Percentiles rank a stretch among this genome's conserved stretches.
These are phyloP conservation scores for Labrus mixtus DNA, from an alignment of 2,113 vertebrate species.

Conservation along the genomic window DNA sequence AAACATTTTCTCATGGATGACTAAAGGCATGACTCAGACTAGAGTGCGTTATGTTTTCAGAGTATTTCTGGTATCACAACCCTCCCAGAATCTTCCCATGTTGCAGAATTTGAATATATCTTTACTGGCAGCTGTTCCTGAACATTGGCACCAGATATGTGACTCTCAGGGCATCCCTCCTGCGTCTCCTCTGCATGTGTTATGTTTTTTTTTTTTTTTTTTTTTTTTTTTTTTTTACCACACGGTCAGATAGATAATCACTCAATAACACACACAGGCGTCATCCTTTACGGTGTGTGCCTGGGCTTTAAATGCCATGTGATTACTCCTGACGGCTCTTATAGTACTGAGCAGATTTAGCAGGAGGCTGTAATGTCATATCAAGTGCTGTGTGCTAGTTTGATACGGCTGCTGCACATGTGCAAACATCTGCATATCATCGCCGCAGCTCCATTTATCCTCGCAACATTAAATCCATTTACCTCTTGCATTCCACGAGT, in stretches of 20 bases:
- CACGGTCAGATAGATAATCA: conserved; percentile 34
- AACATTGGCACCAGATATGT: background rate
- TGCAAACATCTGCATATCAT: conserved; percentile 83
- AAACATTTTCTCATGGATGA: conserved; percentile 9
- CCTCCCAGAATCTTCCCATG: background rate
- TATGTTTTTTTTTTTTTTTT: no score
- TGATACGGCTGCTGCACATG: conserved; percentile 72
- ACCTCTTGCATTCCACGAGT: conserved; percentile 74
- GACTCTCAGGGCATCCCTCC: conserved; percentile 17
- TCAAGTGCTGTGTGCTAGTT: conserved; percentile 60
- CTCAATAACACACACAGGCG: conserved; percentile 21
- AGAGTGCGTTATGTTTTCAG: background rate
- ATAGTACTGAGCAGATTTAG: conserved; percentile 44
- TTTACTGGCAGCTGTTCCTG: conserved; percentile 24
- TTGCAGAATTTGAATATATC: conserved; percentile 20
- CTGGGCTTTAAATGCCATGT: conserved; percentile 51
- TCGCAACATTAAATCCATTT: conserved; percentile 84
- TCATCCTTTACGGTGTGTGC: conserved; percentile 42
- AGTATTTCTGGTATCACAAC: background rate
- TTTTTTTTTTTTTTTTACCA: no score
- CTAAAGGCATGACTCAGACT: conserved; percentile 20
- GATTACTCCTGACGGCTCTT: conserved; percentile 44
- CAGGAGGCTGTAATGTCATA: conserved; percentile 40
- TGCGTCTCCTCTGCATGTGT: conserved; percentile 2
- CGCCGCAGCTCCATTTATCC: conserved; percentile 72